These are phyloP conservation scores for Phodopus roborovskii DNA, from an alignment of 2,113 vertebrate genomes.

Conservation along the genomic window DNA sequence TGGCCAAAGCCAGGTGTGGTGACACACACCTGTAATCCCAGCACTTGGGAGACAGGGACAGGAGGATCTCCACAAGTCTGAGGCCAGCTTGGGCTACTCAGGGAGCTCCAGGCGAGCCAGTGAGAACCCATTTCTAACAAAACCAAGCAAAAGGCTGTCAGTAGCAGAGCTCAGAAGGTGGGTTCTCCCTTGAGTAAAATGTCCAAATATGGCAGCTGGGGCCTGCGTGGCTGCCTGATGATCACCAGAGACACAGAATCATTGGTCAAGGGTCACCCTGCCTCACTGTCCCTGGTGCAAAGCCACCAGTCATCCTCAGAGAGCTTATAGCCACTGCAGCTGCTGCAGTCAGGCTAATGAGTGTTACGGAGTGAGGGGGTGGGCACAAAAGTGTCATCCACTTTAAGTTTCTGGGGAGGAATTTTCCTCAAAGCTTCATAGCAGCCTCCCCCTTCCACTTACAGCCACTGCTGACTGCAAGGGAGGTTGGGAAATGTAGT, in stretches of 20 bases:
- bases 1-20: not conserved
- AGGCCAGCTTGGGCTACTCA: not conserved
- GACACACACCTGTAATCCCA: not conserved
- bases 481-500: not conserved
- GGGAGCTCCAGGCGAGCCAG: not conserved
- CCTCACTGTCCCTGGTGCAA: not conserved
- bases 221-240: not conserved
- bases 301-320: not conserved
- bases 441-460: not conserved
- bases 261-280: not conserved
- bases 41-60: not conserved
- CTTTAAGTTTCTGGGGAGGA: not conserved
- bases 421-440: not conserved
- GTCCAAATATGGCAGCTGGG: not conserved
- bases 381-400: not conserved
- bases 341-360: not conserved
- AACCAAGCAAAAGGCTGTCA: not conserved
- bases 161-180: not conserved
- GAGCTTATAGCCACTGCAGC: not conserved
- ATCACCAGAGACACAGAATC: not conserved
- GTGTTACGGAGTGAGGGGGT: not conserved
- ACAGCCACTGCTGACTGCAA: not conserved
- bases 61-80: not conserved
- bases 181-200: not conserved
- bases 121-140: not conserved